phyloP scores from a whole-genome alignment of 1,140 invertebrate species.

The Parapsyche elsis region DNA sequence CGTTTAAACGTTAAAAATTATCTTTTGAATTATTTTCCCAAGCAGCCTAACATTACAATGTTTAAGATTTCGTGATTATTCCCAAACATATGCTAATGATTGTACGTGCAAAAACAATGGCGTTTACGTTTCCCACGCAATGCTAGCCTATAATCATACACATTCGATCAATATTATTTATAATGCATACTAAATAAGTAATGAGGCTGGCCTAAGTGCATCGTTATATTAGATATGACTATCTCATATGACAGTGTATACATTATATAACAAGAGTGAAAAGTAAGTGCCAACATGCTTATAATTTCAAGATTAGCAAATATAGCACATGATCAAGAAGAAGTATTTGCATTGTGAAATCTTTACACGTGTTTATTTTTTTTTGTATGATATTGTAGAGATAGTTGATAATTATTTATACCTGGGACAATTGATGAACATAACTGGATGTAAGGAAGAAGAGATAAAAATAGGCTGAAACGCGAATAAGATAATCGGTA shows the following conservation, averaged over 20 bases:
- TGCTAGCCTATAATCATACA: not conserved
- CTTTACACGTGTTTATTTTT: too few species aligned
- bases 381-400: too few species aligned
- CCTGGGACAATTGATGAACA: too few species aligned
- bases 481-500: too few species aligned
- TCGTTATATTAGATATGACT: not conserved
- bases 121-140: not conserved
- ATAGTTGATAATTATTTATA: too few species aligned
- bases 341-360: too few species aligned
- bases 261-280: not conserved
- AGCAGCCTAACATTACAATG: too few species aligned
- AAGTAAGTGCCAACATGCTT: not conserved
- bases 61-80: not conserved
- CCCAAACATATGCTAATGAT: constrained; percentile 4
- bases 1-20: too few species aligned
- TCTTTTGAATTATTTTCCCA: too few species aligned
- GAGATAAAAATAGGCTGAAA: too few species aligned
- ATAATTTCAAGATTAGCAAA: not conserved
- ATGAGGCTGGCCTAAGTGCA: too few species aligned
- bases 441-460: too few species aligned
- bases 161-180: not conserved
- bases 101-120: not conserved
- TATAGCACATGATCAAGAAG: not conserved
- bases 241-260: not conserved
- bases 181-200: not conserved